A percentile compares a stretch with the other conserved stretches of the same genome.
Evolutionary conservation across 2,797 vertebrate genomes (phyloP).

Genomic region (Ispidina picta): DNA sequence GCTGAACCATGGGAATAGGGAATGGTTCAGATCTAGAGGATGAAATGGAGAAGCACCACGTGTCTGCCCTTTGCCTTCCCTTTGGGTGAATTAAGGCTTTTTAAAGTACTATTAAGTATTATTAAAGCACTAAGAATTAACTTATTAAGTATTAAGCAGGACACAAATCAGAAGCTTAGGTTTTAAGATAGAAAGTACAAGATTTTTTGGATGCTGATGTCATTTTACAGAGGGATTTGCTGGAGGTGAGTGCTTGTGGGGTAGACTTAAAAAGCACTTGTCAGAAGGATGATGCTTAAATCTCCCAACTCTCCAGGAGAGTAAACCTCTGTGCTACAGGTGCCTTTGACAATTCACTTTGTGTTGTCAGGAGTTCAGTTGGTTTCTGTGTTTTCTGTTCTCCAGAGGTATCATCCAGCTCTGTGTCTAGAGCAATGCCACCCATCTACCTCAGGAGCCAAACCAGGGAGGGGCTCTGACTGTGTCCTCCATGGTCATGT

Average conservation of each 20-base stretch:
- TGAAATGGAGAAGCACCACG: background rate
- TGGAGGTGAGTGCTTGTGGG: background rate
- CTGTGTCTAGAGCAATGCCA: background rate
- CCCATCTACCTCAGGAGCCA: background rate
- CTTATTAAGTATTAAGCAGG: background rate
- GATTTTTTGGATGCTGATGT: background rate
- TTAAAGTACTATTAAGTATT: no score
- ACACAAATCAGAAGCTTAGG: background rate
- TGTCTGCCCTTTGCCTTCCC: background rate
- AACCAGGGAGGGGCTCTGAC: background rate
- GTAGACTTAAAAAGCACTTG: background rate
- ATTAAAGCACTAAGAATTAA: no score
- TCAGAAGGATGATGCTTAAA: background rate
- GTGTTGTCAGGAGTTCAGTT: background rate
- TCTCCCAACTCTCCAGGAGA: background rate
- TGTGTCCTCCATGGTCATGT: fast-evolving
- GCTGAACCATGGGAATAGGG: background rate
- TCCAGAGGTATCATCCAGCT: fast-evolving
- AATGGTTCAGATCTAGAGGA: background rate
- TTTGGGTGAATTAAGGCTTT: background rate
- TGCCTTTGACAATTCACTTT: background rate
- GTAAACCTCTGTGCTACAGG: background rate
- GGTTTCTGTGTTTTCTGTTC: background rate
- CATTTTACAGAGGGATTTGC: background rate
- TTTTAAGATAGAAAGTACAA: background rate